phyloP scores from a whole-genome alignment of 2,888 invertebrate species.

The Zonitis immaculata region DNA sequence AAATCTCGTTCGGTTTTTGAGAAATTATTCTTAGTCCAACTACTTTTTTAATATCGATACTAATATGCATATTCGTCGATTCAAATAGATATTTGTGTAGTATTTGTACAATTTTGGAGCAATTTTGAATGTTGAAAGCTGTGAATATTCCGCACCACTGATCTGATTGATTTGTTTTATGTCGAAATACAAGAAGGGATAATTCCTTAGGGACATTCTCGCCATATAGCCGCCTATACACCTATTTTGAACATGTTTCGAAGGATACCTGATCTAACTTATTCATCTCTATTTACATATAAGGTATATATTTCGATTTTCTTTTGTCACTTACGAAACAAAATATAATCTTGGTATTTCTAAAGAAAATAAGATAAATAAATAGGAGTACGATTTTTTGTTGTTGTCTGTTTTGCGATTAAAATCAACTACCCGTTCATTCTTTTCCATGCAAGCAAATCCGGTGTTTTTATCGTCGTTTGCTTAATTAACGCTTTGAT shows the following conservation, averaged over 20 bases:
- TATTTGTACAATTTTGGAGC: too few species aligned
- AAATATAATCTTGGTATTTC: too few species aligned
- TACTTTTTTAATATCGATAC: too few species aligned
- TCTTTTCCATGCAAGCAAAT: conserved; percentile 36
- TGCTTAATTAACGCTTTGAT: conserved; percentile 37
- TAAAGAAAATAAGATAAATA: too few species aligned
- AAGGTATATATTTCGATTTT: neutral
- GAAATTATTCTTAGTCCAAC: too few species aligned
- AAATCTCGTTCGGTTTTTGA: conserved; percentile 15
- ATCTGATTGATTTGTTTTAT: conserved; percentile 22
- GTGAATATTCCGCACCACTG: conserved; percentile 20
- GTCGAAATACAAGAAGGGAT: conserved; percentile 21
- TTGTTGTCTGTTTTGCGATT: conserved; percentile 11
- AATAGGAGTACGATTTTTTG: too few species aligned
- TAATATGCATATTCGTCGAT: too few species aligned
- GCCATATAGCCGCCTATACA: conserved; percentile 6
- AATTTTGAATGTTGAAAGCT: too few species aligned
- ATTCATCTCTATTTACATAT: neutral
- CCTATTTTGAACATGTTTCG: conserved; percentile 16
- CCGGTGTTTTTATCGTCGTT: conserved; percentile 35
- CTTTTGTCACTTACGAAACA: neutral
- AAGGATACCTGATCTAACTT: conserved; percentile 16
- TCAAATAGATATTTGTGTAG: neutral
- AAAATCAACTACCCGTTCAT: conserved; percentile 37
- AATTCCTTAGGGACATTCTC: conserved; percentile 13